Percentiles rank a stretch among this genome's conserved stretches.
phyloP scores from a whole-genome alignment of 2,113 vertebrate species.

The Peromyscus polionotus region DNA sequence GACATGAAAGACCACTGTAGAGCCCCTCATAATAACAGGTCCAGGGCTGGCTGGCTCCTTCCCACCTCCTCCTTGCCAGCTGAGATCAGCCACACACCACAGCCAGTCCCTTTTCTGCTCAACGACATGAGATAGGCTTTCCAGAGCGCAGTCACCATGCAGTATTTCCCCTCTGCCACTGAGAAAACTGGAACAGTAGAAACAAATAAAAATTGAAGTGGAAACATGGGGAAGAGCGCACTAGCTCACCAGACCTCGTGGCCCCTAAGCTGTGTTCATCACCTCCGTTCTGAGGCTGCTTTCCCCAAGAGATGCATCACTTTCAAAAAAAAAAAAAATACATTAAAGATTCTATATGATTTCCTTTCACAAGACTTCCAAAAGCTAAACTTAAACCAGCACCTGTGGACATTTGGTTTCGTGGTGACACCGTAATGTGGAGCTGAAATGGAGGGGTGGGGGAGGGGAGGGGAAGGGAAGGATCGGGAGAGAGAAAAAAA shows the following conservation, averaged over 20 bases:
- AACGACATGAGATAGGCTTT: neutral
- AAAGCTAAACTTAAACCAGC: constrained; percentile 36
- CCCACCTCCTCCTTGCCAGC: neutral
- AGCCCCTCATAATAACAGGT: neutral
- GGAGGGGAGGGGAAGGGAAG: neutral
- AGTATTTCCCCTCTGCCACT: neutral
- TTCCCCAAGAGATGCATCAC: neutral
- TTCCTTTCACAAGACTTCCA: constrained; percentile 13
- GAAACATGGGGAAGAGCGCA: neutral
- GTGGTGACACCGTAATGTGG: neutral
- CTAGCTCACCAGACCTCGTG: neutral
- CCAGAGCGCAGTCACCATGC: neutral
- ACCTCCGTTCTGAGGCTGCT: neutral
- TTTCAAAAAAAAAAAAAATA: constrained; percentile 4
- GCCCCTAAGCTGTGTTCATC: neutral
- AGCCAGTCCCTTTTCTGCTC: constrained; percentile 22
- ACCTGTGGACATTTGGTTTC: neutral
- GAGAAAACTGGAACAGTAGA: neutral
- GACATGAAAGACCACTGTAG: neutral
- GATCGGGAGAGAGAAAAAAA: accelerated
- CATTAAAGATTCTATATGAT: neutral
- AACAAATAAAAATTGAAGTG: neutral
- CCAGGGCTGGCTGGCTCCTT: neutral
- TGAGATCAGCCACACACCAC: neutral
- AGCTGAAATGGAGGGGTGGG: neutral